phyloP scores from a whole-genome alignment of 2,888 invertebrate genomes.

The Hymenopus coronatus region DNA sequence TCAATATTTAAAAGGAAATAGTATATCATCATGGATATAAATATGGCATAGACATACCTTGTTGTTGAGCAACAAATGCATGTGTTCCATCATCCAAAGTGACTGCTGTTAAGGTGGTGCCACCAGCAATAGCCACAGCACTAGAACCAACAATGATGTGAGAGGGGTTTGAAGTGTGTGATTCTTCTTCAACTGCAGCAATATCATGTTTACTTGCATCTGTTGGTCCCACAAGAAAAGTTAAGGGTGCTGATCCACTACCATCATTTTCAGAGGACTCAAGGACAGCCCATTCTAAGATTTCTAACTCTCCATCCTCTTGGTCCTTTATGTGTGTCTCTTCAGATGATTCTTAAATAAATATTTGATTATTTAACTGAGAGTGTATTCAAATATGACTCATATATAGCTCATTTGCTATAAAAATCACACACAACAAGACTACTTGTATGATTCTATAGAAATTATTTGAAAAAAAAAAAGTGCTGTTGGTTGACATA shows the following conservation, averaged over 20 bases:
- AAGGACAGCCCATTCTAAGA: background rate
- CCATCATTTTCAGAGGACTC: background rate
- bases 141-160: background rate
- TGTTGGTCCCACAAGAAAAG: background rate
- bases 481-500: too few relatives aligned
- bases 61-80: slow-evolving; percentile 43
- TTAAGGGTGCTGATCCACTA: background rate
- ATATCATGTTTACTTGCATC: background rate
- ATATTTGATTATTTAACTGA: background rate
- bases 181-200: background rate
- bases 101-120: slow-evolving; percentile 42
- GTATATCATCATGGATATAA: background rate
- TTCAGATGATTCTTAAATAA: background rate
- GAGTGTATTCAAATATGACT: background rate
- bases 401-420: too few relatives aligned
- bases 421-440: too few relatives aligned
- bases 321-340: background rate
- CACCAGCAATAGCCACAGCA: background rate
- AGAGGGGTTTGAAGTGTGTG: background rate
- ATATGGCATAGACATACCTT: slow-evolving; percentile 11
- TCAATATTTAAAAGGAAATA: too few relatives aligned
- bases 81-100: slow-evolving; percentile 46
- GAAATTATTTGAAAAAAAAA: too few relatives aligned
- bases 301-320: background rate
- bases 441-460: too few relatives aligned